Percentiles rank a stretch among this genome's conserved stretches.
These are phyloP conservation scores for Hydrozoanthus gracilis DNA, from an alignment of 92 coral and sea anemone genomes.

Conservation along the genomic window DNA sequence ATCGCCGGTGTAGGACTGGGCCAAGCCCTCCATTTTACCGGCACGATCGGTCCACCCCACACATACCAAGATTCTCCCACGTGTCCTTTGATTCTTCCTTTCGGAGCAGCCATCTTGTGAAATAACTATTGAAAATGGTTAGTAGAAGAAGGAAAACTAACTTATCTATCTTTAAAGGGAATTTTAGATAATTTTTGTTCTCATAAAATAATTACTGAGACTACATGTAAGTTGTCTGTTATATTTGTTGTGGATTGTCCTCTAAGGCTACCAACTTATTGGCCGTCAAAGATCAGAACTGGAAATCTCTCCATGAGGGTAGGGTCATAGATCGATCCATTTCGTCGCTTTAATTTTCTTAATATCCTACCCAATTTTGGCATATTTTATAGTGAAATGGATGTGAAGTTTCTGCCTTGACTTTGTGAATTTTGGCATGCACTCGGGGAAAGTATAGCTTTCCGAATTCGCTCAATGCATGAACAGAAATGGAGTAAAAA, in stretches of 20 bases:
- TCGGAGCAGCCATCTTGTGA: constrained; percentile 49
- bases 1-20: neutral
- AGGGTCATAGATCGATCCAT: no score
- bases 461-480: no score
- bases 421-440: no score
- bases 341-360: no score
- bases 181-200: neutral
- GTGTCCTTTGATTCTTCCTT: constrained; percentile 25
- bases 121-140: constrained; percentile 35
- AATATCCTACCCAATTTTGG: no score
- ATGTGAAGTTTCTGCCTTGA: no score
- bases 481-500: no score
- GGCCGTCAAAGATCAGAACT: neutral
- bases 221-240: neutral
- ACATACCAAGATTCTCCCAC: constrained; percentile 11
- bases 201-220: neutral
- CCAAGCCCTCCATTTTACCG: neutral
- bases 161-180: neutral
- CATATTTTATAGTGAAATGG: no score
- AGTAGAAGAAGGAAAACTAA: neutral
- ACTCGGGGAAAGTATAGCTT: no score
- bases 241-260: neutral
- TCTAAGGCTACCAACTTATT: neutral
- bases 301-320: neutral
- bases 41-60: constrained; percentile 27